A percentile compares a stretch with the other conserved stretches of the same genome.
Conservation (phyloP, 2,113 vertebrate species). For the Laticauda laticaudata region DNA sequence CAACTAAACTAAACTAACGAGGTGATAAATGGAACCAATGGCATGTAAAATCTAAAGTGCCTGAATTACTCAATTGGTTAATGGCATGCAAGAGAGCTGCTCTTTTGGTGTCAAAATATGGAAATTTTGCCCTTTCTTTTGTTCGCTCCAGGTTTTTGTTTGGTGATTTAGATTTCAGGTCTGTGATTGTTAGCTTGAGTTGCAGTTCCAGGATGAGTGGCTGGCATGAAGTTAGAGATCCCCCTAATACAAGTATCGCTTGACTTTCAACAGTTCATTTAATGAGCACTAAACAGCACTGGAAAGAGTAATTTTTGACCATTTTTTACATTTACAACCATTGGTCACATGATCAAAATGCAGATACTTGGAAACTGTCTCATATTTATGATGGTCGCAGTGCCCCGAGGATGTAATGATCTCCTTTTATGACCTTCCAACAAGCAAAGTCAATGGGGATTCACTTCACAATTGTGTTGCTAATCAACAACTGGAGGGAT, state of each 20-base stretch:
- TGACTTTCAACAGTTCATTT: neutral
- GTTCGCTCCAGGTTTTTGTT: neutral
- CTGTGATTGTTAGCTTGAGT: neutral
- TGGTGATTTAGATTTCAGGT: constrained; percentile 13
- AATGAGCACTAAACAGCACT: neutral
- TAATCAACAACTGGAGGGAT: too few species aligned
- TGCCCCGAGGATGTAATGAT: too few species aligned
- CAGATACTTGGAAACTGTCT: too few species aligned
- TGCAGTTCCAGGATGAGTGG: too few species aligned
- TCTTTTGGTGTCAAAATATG: constrained; percentile 13
- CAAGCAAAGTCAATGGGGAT: too few species aligned
- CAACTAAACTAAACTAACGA: neutral
- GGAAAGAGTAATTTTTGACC: too few species aligned
- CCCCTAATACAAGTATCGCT: neutral
- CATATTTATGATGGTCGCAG: too few species aligned
- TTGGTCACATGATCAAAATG: too few species aligned
- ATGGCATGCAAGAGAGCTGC: neutral
- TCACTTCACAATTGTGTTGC: too few species aligned
- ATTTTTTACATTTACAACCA: too few species aligned
- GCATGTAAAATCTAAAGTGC: neutral
- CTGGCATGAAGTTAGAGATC: neutral
- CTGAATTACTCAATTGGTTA: neutral
- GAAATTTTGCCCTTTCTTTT: constrained; percentile 16
- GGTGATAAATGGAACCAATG: constrained; percentile 3
- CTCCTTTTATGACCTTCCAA: too few species aligned